A percentile compares a stretch with the other conserved stretches of the same genome.
Conservation (phyloP, 2,888 invertebrate genomes). For the Cerceris ruficornis region DNA sequence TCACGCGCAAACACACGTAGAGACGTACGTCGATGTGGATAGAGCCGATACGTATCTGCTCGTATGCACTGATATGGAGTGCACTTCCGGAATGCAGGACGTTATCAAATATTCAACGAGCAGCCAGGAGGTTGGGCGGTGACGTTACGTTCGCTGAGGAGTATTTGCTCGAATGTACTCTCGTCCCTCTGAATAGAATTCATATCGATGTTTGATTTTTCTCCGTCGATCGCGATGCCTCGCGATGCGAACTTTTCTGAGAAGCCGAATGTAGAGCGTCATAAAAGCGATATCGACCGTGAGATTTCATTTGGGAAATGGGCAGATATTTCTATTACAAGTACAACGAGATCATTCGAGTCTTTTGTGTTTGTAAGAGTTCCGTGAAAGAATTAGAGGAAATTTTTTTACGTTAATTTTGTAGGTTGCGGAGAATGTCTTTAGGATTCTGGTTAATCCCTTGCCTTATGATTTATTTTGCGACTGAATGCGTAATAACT, state of each 20-base stretch:
- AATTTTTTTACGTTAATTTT: no score
- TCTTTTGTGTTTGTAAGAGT: no score
- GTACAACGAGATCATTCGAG: no score
- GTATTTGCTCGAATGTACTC: constrained; percentile 44
- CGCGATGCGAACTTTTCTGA: constrained; percentile 7
- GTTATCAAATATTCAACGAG: constrained; percentile 67
- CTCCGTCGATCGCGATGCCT: constrained; percentile 15
- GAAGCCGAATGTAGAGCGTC: neutral
- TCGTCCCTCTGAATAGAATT: constrained; percentile 39
- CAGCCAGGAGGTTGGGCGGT: constrained; percentile 33
- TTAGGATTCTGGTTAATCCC: no score
- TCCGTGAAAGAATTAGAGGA: no score
- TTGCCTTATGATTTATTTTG: no score
- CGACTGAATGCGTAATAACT: no score
- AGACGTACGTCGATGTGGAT: constrained; percentile 47
- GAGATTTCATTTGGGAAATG: no score
- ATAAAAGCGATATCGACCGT: no score
- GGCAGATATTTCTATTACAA: no score
- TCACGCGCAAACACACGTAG: constrained; percentile 54
- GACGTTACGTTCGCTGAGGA: constrained; percentile 42
- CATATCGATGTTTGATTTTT: constrained; percentile 53
- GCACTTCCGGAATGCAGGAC: constrained; percentile 65
- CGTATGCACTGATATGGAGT: constrained; percentile 59
- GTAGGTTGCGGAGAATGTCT: no score
- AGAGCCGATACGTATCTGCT: constrained; percentile 56